phyloP scores from a whole-genome alignment of 1,140 invertebrate genomes.

The Papilio dardanus region DNA sequence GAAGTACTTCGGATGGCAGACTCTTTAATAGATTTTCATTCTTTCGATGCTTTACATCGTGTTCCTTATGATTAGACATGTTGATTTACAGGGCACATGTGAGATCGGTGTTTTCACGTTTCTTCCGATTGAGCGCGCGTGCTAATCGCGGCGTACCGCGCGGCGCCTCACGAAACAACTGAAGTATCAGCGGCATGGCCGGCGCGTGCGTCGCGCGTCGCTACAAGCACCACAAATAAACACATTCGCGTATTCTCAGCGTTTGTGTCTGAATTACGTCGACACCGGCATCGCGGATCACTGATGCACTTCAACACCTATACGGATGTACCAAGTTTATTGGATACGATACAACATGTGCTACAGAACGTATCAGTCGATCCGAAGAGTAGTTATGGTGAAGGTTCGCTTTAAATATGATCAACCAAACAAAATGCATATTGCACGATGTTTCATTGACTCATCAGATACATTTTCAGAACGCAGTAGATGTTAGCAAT shows the following conservation, averaged over 20 bases:
- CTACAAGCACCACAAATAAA: conserved; percentile 76
- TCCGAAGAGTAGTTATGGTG: neutral
- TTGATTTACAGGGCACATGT: conserved; percentile 45
- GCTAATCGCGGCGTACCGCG: conserved; percentile 59
- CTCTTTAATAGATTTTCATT: conserved; percentile 63
- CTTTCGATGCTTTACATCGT: conserved; percentile 59
- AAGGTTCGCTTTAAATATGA: neutral
- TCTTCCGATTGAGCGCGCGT: conserved; percentile 41
- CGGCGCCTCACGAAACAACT: conserved; percentile 66
- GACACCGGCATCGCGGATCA: neutral
- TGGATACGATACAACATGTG: neutral
- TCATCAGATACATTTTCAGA: too few relatives aligned
- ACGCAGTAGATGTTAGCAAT: too few relatives aligned
- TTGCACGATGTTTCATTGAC: too few relatives aligned
- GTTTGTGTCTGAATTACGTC: conserved; percentile 34
- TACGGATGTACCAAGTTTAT: neutral
- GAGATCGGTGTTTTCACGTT: conserved; percentile 49
- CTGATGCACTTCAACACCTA: conserved; percentile 24
- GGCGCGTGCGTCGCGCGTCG: conserved; percentile 71
- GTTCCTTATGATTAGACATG: conserved; percentile 68
- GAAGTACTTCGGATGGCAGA: conserved; percentile 67
- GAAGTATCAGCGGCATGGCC: conserved; percentile 66
- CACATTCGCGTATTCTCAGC: conserved; percentile 64
- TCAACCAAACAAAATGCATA: neutral
- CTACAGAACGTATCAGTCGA: neutral